Evolutionary conservation across 2,797 vertebrate species (phyloP).

Genomic region (Hozukius guyotensis): DNA sequence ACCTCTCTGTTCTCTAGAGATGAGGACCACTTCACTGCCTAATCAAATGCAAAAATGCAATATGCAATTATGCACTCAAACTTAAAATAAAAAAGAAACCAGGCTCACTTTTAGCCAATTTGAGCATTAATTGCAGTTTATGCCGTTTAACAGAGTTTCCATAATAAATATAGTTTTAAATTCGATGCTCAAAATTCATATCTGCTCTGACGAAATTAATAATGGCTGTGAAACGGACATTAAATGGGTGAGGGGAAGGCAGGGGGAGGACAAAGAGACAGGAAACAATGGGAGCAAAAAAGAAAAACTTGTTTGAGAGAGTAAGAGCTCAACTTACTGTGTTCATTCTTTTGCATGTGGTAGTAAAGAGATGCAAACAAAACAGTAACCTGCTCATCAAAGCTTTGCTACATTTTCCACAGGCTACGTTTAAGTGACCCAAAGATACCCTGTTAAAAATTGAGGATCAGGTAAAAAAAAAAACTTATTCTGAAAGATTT

Average conservation of each 20-base stretch:
- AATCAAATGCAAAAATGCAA: constrained; percentile 41
- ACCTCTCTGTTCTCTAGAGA: constrained; percentile 13
- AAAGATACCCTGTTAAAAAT: background rate
- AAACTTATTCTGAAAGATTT: background rate
- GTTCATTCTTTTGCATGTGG: background rate
- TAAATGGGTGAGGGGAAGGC: background rate
- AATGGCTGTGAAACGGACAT: background rate
- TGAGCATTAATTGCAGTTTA: background rate
- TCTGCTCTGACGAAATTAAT: constrained; percentile 1
- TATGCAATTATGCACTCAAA: constrained; percentile 36
- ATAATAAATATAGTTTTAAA: constrained; percentile 3
- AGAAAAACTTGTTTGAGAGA: background rate
- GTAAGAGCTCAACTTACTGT: background rate
- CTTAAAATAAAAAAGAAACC: constrained; percentile 9
- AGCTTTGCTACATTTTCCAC: background rate
- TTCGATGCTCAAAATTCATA: background rate
- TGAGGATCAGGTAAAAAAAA: background rate
- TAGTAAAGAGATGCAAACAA: background rate
- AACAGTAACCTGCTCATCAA: background rate
- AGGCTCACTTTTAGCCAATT: background rate
- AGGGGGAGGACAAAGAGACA: background rate
- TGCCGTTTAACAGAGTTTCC: background rate
- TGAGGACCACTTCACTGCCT: constrained; percentile 10
- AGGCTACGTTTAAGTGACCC: background rate
- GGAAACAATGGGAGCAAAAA: background rate